A percentile compares a stretch with the other conserved stretches of the same genome.
Evolutionary conservation across 2,888 invertebrate species (phyloP).

Genomic region (Pomacea canaliculata): DNA sequence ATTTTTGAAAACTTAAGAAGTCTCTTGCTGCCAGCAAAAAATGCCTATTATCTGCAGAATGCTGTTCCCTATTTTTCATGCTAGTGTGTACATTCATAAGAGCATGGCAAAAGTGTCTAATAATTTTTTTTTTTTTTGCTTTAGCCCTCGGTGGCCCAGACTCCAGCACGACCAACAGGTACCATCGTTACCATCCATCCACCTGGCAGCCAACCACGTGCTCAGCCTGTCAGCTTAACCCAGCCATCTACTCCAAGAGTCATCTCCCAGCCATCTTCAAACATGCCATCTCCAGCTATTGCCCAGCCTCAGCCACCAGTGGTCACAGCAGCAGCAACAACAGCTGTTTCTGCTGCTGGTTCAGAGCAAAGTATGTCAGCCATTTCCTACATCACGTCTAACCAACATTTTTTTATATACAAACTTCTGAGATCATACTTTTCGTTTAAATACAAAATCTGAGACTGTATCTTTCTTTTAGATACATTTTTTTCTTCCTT

Average conservation of each 20-base stretch:
- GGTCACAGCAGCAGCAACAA: slow-evolving; percentile 2
- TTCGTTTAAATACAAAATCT: too few species aligned
- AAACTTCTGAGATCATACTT: too few species aligned
- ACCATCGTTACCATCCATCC: slow-evolving; percentile 53
- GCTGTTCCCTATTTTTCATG: too few species aligned
- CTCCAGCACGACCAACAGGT: slow-evolving; percentile 15
- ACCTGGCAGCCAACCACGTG: slow-evolving; percentile 36
- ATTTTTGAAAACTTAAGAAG: too few species aligned
- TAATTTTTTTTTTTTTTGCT: too few species aligned
- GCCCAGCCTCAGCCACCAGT: slow-evolving; percentile 24
- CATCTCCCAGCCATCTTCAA: slow-evolving; percentile 26
- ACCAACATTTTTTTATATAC: too few species aligned
- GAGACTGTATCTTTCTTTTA: too few species aligned
- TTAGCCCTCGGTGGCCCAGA: not conserved
- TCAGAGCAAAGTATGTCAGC: not conserved
- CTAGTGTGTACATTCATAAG: too few species aligned
- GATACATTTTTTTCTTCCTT: too few species aligned
- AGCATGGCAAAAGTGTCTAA: too few species aligned
- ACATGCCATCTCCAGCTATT: slow-evolving; percentile 34
- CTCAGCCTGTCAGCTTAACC: slow-evolving; percentile 41
- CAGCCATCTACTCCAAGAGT: slow-evolving; percentile 31
- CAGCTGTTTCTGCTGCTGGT: not conserved
- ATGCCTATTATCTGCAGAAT: too few species aligned
- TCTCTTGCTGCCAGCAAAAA: too few species aligned
- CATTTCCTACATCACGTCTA: not conserved